A percentile compares a stretch with the other conserved stretches of the same genome.
phyloP scores from a whole-genome alignment of 2,888 invertebrate genomes.

The Rhodophaea formosa region DNA sequence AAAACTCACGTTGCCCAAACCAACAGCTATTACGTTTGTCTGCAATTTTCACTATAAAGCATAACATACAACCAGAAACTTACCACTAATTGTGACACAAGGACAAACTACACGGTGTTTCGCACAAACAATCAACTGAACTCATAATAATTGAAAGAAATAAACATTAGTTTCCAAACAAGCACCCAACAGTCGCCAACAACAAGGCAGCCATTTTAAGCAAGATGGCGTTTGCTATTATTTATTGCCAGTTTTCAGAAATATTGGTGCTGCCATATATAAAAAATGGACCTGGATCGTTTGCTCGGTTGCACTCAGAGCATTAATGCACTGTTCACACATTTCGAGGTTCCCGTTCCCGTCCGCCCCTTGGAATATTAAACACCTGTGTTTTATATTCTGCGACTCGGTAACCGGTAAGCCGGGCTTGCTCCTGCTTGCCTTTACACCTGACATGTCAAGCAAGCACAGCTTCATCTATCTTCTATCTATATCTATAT shows the following conservation, averaged over 20 bases:
- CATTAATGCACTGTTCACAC: no score
- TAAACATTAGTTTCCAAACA: conserved; percentile 73
- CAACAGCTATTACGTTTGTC: conserved; percentile 37
- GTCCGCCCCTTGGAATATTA: no score
- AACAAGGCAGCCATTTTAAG: conserved; percentile 78
- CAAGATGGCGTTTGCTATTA: conserved; percentile 56
- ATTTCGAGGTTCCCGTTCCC: no score
- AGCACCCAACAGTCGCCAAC: conserved; percentile 76
- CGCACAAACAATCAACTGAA: conserved; percentile 46
- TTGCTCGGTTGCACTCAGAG: no score
- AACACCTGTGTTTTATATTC: no score
- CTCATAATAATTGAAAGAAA: conserved; percentile 64
- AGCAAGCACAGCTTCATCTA: no score
- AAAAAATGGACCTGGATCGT: background rate
- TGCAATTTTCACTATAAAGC: conserved; percentile 19
- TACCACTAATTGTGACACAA: conserved; percentile 50
- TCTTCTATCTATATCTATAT: no score
- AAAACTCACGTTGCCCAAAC: conserved; percentile 66
- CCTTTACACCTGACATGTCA: no score
- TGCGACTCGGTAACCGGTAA: no score
- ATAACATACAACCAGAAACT: conserved; percentile 33
- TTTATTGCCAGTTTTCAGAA: conserved; percentile 35
- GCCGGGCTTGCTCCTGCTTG: no score
- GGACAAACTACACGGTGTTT: conserved; percentile 36
- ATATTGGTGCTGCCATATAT: background rate